Percentiles rank a stretch among this genome's conserved stretches.
Conservation (phyloP, 64 coral and sea anemone species). For the Acropora tenuis region DNA sequence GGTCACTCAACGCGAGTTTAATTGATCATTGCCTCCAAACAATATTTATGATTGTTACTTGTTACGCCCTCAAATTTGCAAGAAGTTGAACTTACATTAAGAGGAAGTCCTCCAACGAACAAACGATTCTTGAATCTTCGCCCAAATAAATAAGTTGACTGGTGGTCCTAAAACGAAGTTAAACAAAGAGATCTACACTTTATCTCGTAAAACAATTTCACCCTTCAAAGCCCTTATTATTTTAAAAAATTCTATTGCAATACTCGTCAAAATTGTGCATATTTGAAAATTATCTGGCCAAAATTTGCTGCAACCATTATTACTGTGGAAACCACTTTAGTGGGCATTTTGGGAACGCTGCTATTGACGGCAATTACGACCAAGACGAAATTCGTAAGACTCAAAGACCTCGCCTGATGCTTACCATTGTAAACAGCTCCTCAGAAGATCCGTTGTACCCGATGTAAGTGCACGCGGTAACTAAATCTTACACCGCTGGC, state of each 20-base stretch:
- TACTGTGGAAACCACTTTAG: neutral
- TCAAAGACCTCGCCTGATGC: no score
- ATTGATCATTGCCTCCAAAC: no score
- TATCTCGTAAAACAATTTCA: neutral
- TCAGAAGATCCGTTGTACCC: neutral
- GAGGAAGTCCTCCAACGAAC: slow-evolving; percentile 58
- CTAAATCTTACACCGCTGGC: neutral
- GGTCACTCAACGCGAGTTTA: neutral
- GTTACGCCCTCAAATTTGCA: no score
- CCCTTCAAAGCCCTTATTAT: neutral
- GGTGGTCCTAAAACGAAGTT: neutral
- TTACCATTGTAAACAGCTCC: no score
- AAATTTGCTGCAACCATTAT: neutral
- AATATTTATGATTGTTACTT: no score
- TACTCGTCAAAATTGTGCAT: no score
- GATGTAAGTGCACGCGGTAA: no score
- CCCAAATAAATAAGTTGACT: slow-evolving; percentile 30
- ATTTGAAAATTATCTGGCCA: no score
- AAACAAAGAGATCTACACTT: neutral
- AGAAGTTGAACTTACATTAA: slow-evolving; percentile 25
- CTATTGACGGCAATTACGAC: no score
- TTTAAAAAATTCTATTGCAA: no score
- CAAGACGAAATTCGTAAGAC: no score
- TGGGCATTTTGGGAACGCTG: no score
- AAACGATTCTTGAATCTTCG: slow-evolving; percentile 42